Conservation (phyloP, 1,140 invertebrate genomes). For the Monomorium pharaonis region DNA sequence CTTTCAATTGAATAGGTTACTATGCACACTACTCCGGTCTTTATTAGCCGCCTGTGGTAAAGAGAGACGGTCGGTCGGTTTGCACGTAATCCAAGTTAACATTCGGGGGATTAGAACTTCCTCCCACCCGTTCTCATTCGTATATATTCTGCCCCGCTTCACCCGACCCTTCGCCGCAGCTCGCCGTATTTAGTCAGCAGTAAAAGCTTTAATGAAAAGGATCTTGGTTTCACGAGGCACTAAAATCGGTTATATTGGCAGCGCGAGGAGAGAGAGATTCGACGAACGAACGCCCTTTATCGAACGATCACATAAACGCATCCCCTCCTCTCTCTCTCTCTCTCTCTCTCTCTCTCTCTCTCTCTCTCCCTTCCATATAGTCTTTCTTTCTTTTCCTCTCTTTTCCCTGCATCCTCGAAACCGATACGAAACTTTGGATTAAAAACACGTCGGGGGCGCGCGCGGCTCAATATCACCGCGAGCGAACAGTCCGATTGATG, state of each 20-base stretch:
- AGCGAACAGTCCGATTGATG: conserved; percentile 1
- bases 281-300: conserved; percentile 66
- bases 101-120: conserved; percentile 59
- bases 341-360: not conserved
- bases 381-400: not conserved
- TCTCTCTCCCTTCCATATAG: not conserved
- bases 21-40: conserved; percentile 61
- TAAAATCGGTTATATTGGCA: conserved; percentile 77
- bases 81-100: conserved; percentile 64
- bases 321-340: conserved; percentile 38
- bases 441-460: not conserved
- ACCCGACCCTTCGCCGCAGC: conserved; percentile 44
- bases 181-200: conserved; percentile 78
- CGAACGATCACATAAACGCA: conserved; percentile 66
- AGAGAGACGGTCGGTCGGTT: conserved; percentile 43
- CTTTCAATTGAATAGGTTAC: conserved; percentile 52
- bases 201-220: conserved; percentile 80
- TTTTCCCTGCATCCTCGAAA: not conserved
- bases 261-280: conserved; percentile 63
- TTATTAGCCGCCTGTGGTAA: conserved; percentile 58
- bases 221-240: conserved; percentile 72
- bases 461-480: not conserved
- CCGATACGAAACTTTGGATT: conserved; percentile 34
- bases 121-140: conserved; percentile 12
- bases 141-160: conserved; percentile 7